A percentile compares a stretch with the other conserved stretches of the same genome.
Evolutionary conservation across 2,888 invertebrate species (phyloP).

Genomic region (Anorthoa munda): DNA sequence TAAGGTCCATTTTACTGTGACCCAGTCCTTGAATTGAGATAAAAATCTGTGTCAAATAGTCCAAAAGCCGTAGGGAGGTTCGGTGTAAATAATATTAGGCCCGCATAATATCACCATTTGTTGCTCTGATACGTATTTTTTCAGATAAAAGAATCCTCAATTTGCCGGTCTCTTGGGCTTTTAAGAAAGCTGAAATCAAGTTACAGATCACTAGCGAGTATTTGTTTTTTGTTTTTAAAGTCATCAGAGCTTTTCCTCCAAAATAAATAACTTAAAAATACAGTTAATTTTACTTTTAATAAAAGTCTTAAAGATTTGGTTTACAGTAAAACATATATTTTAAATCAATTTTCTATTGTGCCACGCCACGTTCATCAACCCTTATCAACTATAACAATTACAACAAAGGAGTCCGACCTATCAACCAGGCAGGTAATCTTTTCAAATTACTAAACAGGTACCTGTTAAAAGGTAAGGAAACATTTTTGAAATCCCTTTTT

Average conservation of each 20-base stretch:
- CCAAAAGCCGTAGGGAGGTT: not conserved
- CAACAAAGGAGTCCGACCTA: not conserved
- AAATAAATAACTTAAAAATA: not conserved
- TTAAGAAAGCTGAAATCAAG: not conserved
- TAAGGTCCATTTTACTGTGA: not conserved
- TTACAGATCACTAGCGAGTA: not conserved
- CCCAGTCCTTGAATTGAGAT: slow-evolving; percentile 15
- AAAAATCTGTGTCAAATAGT: slow-evolving; percentile 26
- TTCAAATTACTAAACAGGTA: slow-evolving; percentile 6
- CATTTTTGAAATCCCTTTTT: slow-evolving; percentile 10
- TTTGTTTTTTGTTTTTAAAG: not conserved
- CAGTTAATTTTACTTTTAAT: too few species aligned
- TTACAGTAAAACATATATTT: not conserved
- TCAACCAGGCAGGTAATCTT: not conserved
- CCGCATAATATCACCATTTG: slow-evolving; percentile 38
- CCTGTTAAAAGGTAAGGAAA: slow-evolving; percentile 14
- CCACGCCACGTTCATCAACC: not conserved
- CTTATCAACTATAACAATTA: not conserved
- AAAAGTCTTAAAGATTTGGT: not conserved
- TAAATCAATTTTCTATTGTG: not conserved
- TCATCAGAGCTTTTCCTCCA: not conserved
- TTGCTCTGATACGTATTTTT: slow-evolving; percentile 35
- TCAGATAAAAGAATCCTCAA: slow-evolving; percentile 39
- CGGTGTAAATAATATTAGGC: slow-evolving; percentile 32
- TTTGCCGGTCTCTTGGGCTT: slow-evolving; percentile 34